Evolutionary conservation across 2,888 invertebrate species (phyloP), one percentile per base, ranked within the genome.

Genomic region (Melinaea marsaeus): DNA sequence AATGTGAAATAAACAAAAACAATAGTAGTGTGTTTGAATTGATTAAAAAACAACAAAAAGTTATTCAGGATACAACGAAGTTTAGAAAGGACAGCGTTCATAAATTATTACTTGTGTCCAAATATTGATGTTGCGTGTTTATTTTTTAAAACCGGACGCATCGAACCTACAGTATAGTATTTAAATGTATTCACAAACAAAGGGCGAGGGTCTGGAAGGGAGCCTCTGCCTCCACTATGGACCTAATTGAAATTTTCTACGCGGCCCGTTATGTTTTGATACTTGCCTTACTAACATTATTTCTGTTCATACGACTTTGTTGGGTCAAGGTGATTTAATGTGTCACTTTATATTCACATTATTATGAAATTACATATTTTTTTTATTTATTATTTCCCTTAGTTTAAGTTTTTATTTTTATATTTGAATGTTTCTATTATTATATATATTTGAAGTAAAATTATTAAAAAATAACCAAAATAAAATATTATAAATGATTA

Each of bases 111-210:
- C 80, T 74, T 77, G 76, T 78, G 75, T 78, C 76, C 81, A 84
- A 85, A 86, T 82, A 85, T 83, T 81, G 78, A 73, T 77, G 78
- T 75, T 77, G 70, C 65, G 71, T 81, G 79, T 79, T 80, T 78
- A 80, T 78, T 83, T 80, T 82, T 77, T 78, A 76, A 77, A 79
- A 80, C 81, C 84, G 81, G 81, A 81, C 81, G 80, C 79, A 80
- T 81, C 79, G 77, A 74, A 76, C 76, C 77, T 77, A 75, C 76
- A 74, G 77, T 75, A 72, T 79, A 79, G 80, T 86, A 88, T 88
- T 88, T 86, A 86, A 87, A 88, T 89, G 86, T 88, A 82, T 88
- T 80, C 81, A 79, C 88, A 89, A 90, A 90, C 88, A 90, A 88
- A 86, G 83, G 86, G 80, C 80, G 76, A 79, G 80, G 75, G 73